These are phyloP conservation scores for Altica lythri DNA, from an alignment of 2,888 invertebrate genomes.

Conservation along the genomic window DNA sequence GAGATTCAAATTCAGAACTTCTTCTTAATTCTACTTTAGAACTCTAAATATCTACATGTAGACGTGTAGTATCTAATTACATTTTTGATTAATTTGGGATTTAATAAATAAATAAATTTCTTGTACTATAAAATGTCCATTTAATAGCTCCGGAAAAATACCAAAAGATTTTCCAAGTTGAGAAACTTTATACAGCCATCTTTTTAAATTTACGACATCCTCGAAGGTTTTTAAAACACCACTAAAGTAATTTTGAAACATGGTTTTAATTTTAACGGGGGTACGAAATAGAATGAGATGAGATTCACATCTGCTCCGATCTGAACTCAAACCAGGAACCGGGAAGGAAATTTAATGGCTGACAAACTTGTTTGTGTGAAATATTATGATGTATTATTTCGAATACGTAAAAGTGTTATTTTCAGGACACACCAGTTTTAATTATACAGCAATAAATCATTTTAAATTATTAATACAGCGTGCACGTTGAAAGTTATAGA, in stretches of 20 bases:
- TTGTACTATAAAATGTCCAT: constrained; percentile 25
- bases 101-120: background rate
- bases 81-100: background rate
- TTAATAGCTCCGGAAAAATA: constrained; percentile 35
- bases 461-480: constrained; percentile 35
- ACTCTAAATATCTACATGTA: no score
- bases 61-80: no score
- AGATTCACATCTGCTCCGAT: constrained; percentile 44
- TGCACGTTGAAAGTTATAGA: constrained; percentile 26
- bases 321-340: constrained; percentile 36
- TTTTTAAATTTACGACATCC: constrained; percentile 58
- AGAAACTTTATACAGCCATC: constrained; percentile 55
- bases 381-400: constrained; percentile 50
- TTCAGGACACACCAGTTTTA: constrained; percentile 44
- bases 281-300: constrained; percentile 42
- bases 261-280: constrained; percentile 57
- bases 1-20: no score
- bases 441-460: constrained; percentile 48
- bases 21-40: no score
- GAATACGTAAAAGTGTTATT: constrained; percentile 48
- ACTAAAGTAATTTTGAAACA: constrained; percentile 58
- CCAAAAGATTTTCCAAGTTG: constrained; percentile 50
- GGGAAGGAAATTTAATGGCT: constrained; percentile 45
- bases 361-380: constrained; percentile 45
- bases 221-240: constrained; percentile 56